Evolutionary conservation across 1,140 invertebrate genomes (phyloP), one percentile per base, ranked within the genome.

Genomic region (Orius insidiosus): DNA sequence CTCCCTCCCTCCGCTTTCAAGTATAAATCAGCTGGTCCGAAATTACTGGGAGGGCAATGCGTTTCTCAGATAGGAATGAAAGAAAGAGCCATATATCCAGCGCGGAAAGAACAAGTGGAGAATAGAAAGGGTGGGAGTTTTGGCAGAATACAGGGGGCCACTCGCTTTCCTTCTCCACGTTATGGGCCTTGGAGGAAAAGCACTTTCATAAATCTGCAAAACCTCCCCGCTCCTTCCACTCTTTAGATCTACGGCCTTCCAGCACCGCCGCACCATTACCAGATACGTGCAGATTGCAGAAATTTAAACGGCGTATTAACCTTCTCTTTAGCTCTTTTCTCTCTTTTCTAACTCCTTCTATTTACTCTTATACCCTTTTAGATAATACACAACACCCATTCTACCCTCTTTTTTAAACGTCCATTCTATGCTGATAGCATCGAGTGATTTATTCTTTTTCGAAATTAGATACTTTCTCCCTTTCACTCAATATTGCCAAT

Each of bases 251-350:
- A 9, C 41, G 10, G 41, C 10, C 31, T 43, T 43, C 41, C 38
- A 15, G 41, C n/a, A 43, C 41, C 10, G 41, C 41, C 24, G 8
- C 19, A 18, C 41, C 41, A 43, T 43, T 43, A 43, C 41, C 31
- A 43, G 41, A 43, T 43, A 43, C 41, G 41, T 43, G 41, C 41
- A 43, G 41, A 43, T 43, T 43, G 41, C 41, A 43, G 41, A 43
- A 43, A 43, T 43, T 43, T 43, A 43, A 43, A 43, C 41, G 18
- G 41, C 14, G 41, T 30, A 30, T 43, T 30, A 30, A 43, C 11
- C 41, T 43, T 31, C 41, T 43, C 14, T 15, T 18, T 30, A 31
- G 35, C 35, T 30, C 18, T 30, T 30, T 43, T 31, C 41, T 31
- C 24, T 15, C 10, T n/a, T 31, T 30, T 16, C 41, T 19, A 10